Conservation (phyloP, 1,140 invertebrate species). For the Neotoxoptera formosana region DNA sequence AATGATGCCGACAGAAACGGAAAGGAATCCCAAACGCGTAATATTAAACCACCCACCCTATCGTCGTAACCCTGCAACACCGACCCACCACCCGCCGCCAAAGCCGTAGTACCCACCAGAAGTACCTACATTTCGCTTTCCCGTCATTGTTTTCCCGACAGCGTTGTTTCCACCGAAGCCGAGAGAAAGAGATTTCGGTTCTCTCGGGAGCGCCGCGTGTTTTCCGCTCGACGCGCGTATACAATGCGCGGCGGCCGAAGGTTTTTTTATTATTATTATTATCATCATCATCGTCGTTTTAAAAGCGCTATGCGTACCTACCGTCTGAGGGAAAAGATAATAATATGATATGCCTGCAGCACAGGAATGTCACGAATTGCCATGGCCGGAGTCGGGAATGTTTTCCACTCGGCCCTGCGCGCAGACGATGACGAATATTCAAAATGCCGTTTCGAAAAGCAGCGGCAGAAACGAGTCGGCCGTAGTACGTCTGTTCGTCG, state of each 20-base stretch:
- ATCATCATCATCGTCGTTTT: background rate
- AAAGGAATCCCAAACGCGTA: background rate
- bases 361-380: background rate
- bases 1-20: background rate
- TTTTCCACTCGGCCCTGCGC: background rate
- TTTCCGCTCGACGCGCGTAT: constrained; percentile 17
- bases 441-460: constrained; percentile 11
- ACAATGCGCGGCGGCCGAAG: background rate
- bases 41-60: background rate
- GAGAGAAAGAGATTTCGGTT: constrained; percentile 9
- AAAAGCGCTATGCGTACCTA: background rate
- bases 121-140: background rate
- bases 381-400: background rate
- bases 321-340: background rate
- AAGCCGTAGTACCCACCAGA: background rate
- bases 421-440: background rate
- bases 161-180: background rate
- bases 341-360: background rate
- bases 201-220: background rate
- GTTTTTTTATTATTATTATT: constrained; percentile 26
- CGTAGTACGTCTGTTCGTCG: background rate
- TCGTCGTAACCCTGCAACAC: background rate
- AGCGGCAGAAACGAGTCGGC: background rate
- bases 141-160: background rate
- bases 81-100: background rate